phyloP scores from a whole-genome alignment of 2,113 vertebrate species.

The Condylura cristata region DNA sequence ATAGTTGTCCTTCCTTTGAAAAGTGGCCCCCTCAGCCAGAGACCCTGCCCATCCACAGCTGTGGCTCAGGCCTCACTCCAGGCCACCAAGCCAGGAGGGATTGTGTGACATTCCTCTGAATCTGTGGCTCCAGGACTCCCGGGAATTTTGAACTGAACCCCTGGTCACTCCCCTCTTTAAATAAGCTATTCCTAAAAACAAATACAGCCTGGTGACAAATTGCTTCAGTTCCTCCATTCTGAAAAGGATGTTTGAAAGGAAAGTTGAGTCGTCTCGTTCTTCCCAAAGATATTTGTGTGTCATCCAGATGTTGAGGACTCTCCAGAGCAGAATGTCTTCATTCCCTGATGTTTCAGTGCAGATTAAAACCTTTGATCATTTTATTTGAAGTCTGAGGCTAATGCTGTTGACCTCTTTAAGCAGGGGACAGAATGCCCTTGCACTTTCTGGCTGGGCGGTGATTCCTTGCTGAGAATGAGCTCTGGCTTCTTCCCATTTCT shows the following conservation, averaged over 20 bases:
- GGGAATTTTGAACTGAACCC: background rate
- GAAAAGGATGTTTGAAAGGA: conserved; percentile 40
- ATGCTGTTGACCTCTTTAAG: background rate
- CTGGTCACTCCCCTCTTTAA: background rate
- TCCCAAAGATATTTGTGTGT: background rate
- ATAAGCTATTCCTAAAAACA: conserved; percentile 11
- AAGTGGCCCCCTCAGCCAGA: background rate
- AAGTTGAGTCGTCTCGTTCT: background rate
- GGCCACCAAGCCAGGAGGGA: background rate
- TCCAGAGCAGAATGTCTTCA: background rate
- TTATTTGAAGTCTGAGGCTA: background rate
- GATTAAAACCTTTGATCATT: background rate
- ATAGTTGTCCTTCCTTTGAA: background rate
- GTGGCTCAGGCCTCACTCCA: background rate
- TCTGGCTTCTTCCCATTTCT: background rate
- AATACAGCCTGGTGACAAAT: background rate
- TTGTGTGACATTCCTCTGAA: background rate
- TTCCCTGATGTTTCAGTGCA: background rate
- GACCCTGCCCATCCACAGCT: accelerated
- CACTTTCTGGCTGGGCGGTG: background rate
- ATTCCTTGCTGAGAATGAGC: background rate
- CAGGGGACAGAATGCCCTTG: background rate
- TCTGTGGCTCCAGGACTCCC: background rate
- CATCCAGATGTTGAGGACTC: background rate
- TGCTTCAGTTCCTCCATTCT: conserved; percentile 30